Conservation (phyloP, 30 jellyfish, hydroid and myxozoan genomes). For the Mastigias papua region DNA sequence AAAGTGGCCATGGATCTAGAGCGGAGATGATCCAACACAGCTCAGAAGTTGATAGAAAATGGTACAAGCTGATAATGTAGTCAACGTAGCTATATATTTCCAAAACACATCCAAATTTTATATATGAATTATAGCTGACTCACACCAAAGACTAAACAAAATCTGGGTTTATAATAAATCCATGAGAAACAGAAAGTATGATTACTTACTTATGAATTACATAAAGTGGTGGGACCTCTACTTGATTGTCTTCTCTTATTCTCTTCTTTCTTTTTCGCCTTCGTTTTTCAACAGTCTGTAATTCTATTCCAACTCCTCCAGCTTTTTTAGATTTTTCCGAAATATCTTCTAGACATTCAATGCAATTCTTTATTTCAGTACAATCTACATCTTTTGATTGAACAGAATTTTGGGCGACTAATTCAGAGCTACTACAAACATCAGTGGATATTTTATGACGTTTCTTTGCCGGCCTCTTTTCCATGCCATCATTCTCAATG, state of each 20-base stretch:
- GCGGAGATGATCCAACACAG: neutral
- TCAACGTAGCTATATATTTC: neutral
- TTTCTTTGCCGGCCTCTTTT: neutral
- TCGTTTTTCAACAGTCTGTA: neutral
- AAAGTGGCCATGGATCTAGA: neutral
- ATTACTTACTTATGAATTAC: constrained; percentile 37
- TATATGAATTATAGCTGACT: no score
- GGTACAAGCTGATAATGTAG: neutral
- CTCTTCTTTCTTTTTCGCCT: constrained; percentile 18
- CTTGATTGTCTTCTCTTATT: constrained; percentile 3
- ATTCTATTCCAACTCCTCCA: neutral
- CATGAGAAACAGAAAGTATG: no score
- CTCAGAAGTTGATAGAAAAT: neutral
- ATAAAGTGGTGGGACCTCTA: constrained; percentile 25
- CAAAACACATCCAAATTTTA: neutral
- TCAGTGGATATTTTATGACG: neutral
- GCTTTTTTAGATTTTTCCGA: neutral
- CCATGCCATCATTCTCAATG: neutral
- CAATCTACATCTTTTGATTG: neutral
- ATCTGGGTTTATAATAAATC: neutral
- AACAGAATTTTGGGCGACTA: neutral
- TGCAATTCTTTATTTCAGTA: neutral
- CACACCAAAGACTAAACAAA: neutral
- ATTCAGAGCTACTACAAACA: neutral
- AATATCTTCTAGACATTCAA: neutral